Base-by-base conservation (phyloP, 2,888 invertebrate genomes). In the Gandaritis pyraliata region DNA sequence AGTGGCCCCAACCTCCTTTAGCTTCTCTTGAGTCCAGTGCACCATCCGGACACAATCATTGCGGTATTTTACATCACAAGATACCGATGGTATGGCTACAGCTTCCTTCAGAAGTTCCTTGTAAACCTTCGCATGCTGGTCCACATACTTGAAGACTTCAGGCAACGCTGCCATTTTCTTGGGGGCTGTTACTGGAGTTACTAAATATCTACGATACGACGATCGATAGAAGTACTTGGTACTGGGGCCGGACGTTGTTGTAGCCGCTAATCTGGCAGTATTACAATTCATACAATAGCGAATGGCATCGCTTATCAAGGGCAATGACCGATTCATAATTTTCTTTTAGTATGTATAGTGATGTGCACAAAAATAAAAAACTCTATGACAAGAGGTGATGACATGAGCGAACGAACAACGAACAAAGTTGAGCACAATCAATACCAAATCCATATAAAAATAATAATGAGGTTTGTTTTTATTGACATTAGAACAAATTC, bases 51-150 rank as follows among this genome's bases (percentile, higher is more conserved):
- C 90, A 69, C 98, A 95, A 69, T 99, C 98, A 13, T 90, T 87
- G 48, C 99, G 94, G 68, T 94, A 94, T 64, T 97, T 95, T 3
- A 96, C 94, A 95, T 97, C 97, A 78, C 97, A 96, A 23, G 99
- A 99, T n/a, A 99, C 98, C 5, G 98, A 98, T 73, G 96, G 96
- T 77, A 99, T 99, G 2, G 96, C 97, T 29, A 99, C 98, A 1
- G 96, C 97, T 78, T 97, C 96, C 58, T 94, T 94, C 60, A 99
- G 91, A 65, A 95, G 94, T 50, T 95, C 90, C 64, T 99, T 96
- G 81, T 96, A 99, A 56, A 94, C 93, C 2, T 87, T 82, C 78
- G 95, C 94, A 81, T 98, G 95, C 50, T 93, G 87, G 78, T 98
- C 98, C 63, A 99, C 95, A 76, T 95, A 94, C 47, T 97, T 97